These are phyloP conservation scores for Cecidostiba fungosa DNA, from an alignment of 2,888 invertebrate species.

Conservation along the genomic window DNA sequence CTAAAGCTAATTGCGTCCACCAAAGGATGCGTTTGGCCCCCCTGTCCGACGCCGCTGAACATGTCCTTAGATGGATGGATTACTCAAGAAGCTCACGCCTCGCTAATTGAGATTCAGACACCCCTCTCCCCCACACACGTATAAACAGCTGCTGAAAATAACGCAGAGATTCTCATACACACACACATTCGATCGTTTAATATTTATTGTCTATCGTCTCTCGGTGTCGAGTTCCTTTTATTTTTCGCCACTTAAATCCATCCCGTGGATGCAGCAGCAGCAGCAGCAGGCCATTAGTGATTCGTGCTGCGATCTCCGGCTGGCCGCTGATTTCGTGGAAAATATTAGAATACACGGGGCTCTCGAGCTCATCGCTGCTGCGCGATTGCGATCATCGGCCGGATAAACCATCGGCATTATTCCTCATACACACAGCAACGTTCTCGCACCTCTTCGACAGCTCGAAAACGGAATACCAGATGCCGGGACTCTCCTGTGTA, in stretches of 20 bases:
- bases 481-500: conserved; percentile 62
- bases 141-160: conserved; percentile 23
- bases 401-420: conserved; percentile 64
- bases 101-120: conserved; percentile 76
- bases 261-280: not conserved
- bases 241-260: conserved; percentile 54
- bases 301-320: conserved; percentile 63
- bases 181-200: conserved; percentile 69
- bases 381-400: conserved; percentile 67
- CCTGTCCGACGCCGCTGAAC: not conserved
- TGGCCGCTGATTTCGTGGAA: conserved; percentile 74
- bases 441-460: conserved; percentile 54
- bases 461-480: conserved; percentile 72
- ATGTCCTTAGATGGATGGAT: conserved; percentile 63
- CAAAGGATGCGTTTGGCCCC: not conserved
- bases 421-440: conserved; percentile 63
- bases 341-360: conserved; percentile 77
- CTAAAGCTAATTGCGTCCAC: conserved; percentile 21
- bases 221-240: conserved; percentile 67
- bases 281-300: conserved; percentile 67
- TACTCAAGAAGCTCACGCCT: conserved; percentile 75
- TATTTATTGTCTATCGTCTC: conserved; percentile 77
- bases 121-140: conserved; percentile 69
- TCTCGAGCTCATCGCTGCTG: conserved; percentile 15
- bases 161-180: conserved; percentile 42